Percentiles rank a stretch among this genome's conserved stretches.
These are phyloP conservation scores for Trilocha varians DNA, from an alignment of 2,888 invertebrate genomes.

Conservation along the genomic window DNA sequence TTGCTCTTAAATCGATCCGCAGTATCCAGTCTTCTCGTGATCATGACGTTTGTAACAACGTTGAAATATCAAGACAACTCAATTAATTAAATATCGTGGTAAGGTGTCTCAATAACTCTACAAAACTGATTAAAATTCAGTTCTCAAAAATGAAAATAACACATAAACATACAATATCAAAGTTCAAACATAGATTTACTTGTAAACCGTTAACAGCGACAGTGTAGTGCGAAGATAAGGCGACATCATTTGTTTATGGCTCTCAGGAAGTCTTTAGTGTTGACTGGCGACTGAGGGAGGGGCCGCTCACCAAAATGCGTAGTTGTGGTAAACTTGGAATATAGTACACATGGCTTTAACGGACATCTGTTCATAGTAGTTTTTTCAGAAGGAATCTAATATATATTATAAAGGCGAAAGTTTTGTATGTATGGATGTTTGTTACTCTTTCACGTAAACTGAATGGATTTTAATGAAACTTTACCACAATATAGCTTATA, in stretches of 20 bases:
- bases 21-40: no score
- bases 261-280: constrained; percentile 56
- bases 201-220: not conserved
- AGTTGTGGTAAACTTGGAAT: constrained; percentile 38
- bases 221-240: constrained; percentile 45
- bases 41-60: no score
- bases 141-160: not conserved
- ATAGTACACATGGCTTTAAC: constrained; percentile 6
- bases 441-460: no score
- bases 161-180: not conserved
- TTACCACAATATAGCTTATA: no score
- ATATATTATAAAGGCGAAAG: no score
- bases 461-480: no score
- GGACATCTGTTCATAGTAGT: no score
- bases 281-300: constrained; percentile 23
- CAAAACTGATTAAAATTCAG: not conserved
- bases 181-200: not conserved
- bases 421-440: no score
- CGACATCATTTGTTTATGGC: constrained; percentile 54
- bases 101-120: not conserved
- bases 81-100: no score
- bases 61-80: no score
- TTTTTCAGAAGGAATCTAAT: no score
- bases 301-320: constrained; percentile 37
- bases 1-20: no score